phyloP scores from a whole-genome alignment of 2,797 vertebrate species.

The Gymnodraco acuticeps region DNA sequence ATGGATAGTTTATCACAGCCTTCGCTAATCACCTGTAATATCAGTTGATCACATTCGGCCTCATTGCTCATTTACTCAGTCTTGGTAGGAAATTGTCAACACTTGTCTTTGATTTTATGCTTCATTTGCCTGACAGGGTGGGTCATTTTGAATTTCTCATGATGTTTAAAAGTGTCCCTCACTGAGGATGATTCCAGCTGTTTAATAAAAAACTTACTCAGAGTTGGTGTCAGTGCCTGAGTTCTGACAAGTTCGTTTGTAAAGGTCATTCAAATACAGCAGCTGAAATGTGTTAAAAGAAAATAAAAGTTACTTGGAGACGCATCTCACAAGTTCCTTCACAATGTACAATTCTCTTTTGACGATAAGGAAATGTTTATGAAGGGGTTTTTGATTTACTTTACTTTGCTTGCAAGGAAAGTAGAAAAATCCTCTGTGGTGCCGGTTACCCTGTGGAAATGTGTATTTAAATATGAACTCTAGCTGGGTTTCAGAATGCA shows the following conservation, averaged over 20 bases:
- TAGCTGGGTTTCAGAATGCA: too few relatives aligned
- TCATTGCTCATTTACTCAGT: background rate
- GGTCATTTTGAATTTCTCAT: background rate
- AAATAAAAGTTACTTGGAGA: too few relatives aligned
- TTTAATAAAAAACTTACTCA: too few relatives aligned
- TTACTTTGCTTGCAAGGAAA: too few relatives aligned
- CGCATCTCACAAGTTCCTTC: too few relatives aligned
- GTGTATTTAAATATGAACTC: too few relatives aligned
- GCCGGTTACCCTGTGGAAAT: too few relatives aligned
- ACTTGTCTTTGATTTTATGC: background rate
- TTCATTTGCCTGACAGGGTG: background rate
- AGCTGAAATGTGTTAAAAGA: background rate
- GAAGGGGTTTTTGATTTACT: too few relatives aligned
- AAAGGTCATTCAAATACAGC: background rate
- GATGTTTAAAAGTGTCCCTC: background rate
- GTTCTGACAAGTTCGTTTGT: constrained; percentile 14
- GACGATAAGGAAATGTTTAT: too few relatives aligned
- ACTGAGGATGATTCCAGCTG: background rate
- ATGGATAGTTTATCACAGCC: constrained; percentile 27
- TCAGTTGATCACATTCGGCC: constrained; percentile 26
- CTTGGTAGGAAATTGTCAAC: background rate
- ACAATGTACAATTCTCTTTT: too few relatives aligned
- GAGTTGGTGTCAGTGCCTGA: background rate
- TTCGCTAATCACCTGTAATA: constrained; percentile 31
- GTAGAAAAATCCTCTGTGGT: too few relatives aligned